Evolutionary conservation across 2,113 vertebrate species (phyloP).

Genomic region (Lutjanus erythropterus): DNA sequence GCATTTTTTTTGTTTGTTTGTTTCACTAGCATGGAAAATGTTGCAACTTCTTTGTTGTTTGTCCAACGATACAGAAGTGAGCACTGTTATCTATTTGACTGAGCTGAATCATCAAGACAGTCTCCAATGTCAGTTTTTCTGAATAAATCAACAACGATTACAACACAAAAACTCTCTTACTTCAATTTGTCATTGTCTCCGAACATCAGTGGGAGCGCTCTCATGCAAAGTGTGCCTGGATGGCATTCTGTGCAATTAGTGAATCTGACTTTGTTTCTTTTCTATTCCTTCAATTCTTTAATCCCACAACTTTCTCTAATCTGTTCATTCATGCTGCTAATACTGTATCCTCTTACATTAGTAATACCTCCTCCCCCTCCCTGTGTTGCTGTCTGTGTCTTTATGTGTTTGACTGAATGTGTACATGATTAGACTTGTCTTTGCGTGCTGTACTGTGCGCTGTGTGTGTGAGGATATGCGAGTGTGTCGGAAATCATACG

Average conservation of each 20-base stretch:
- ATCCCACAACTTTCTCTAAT: slow-evolving; percentile 7
- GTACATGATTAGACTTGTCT: slow-evolving; percentile 33
- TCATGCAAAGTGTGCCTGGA: not conserved
- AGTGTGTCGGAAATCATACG: slow-evolving; percentile 28
- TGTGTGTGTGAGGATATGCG: not conserved
- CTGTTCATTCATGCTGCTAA: not conserved
- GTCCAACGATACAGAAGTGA: not conserved
- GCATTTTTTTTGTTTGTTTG: too few relatives aligned
- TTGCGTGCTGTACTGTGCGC: slow-evolving; percentile 12
- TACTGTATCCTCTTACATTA: slow-evolving; percentile 20
- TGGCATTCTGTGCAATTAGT: not conserved
- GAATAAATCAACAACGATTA: not conserved
- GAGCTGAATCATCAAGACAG: not conserved
- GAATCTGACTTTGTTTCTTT: not conserved
- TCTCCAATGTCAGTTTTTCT: not conserved
- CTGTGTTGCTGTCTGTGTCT: slow-evolving; percentile 2
- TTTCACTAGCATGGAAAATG: too few relatives aligned
- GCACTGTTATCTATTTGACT: not conserved
- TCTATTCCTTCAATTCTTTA: not conserved
- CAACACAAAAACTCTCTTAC: not conserved
- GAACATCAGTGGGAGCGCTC: not conserved
- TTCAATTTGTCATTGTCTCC: not conserved
- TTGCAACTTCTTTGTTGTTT: not conserved
- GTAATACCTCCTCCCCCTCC: not conserved
- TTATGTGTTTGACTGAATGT: slow-evolving; percentile 32